Conservation (phyloP, 2,888 invertebrate genomes). For the Tenodera sinensis region DNA sequence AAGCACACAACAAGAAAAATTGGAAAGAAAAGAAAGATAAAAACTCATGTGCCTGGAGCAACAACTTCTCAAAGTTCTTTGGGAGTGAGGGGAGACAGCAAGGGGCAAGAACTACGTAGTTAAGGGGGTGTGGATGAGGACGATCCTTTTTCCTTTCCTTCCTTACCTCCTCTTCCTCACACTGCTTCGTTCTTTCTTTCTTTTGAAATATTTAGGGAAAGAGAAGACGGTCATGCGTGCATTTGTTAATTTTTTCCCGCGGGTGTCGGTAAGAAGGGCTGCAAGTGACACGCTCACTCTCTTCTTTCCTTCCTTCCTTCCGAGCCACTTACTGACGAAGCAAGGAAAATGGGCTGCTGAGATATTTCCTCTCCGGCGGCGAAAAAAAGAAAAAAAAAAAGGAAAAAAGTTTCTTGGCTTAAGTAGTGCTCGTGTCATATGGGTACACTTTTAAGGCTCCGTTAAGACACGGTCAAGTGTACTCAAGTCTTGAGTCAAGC, state of each 20-base stretch:
- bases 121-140: not conserved
- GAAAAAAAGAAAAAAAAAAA: not conserved
- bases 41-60: not conserved
- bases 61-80: not conserved
- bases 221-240: constrained; percentile 24
- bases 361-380: not conserved
- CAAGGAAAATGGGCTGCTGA: not conserved
- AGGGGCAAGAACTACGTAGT: not conserved
- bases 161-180: not conserved
- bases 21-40: not conserved
- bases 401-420: not conserved
- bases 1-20: not conserved
- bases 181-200: constrained; percentile 3
- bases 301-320: constrained; percentile 4
- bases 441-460: not conserved
- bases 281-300: constrained; percentile 22
- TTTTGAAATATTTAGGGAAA: constrained; percentile 25
- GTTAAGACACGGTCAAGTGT: not conserved
- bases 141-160: not conserved
- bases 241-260: constrained; percentile 28
- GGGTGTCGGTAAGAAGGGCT: constrained; percentile 13
- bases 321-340: constrained; percentile 24
- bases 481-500: not conserved
- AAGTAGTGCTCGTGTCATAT: constrained; percentile 3
- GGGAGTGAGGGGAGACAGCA: not conserved